Base-by-base conservation (phyloP, 2,888 invertebrate species). In the Achlya flavicornis region DNA sequence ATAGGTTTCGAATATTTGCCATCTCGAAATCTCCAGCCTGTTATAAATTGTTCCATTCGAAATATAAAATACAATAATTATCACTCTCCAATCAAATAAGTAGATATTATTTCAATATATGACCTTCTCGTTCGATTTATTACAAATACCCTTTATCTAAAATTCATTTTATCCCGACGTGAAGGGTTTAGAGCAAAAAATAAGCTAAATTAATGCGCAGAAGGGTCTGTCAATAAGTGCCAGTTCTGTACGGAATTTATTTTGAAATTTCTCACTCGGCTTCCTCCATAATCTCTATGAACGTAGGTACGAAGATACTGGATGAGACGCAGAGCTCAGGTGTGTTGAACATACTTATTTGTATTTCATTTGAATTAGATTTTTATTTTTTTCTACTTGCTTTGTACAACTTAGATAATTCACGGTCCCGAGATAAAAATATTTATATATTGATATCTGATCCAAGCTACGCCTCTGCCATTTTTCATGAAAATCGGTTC, bases 151-250 rank as follows among this genome's bases (percentile, higher is more conserved):
- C 10, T 48, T 59, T 59, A 48, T 58, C 16, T 59, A 63, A 38
- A 57, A 62, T 62, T 62, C 48, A n/a, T 46, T 61, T n/a, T 57
- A 57, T 57, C 19, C 16, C 53, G 8, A 26, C 38, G 35, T 57
- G 64, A 62, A 63, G 58, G 66, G 68, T 63, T 70, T 63, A 66
- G 61, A 63, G 58, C 62, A 69, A 67, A 72, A 75, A 78, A 66
- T 73, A 70, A 72, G 67, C 67, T 65, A 66, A 78, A 80, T 78
- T 72, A 74, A 78, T 70, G 69, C 67, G 63, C 64, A 64, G 68
- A 73, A 66, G 73, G 76, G 61, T 61, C 65, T 74, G 76, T 77
- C 79, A 79, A 76, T 82, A 80, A 77, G 73, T 78, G 68, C 74
- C 71, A 65, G 64, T 72, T 70, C 66, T 70, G 67, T 72, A 69